Evolutionary conservation across 2,888 invertebrate species (phyloP), one percentile per base, ranked within the genome.

Genomic region (Nasonia oneida): DNA sequence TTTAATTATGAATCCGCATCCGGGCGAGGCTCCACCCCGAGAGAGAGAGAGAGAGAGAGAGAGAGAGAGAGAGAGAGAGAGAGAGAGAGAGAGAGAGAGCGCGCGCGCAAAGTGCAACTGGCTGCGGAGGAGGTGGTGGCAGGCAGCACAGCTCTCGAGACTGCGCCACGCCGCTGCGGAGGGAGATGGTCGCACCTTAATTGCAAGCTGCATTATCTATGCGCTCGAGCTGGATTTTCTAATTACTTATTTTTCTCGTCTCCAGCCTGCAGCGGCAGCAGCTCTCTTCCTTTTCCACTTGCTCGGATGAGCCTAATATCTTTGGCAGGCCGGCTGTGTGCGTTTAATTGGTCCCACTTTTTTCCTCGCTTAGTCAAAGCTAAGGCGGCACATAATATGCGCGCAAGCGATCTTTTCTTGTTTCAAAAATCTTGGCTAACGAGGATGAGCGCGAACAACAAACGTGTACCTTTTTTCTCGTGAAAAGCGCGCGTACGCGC

Each of bases 1-100:
- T 93, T 93, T 93, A 93, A 93, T 93, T 93, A 93, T 93, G 92
- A 93, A 93, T 93, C 92, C 92, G 92, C 92, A 92, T 92, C 92
- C 92, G 91, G 91, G 90, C 90, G 92, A 92, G 88, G 93, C 93
- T 93, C 93, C 93, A 93, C 93, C 93, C 91, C 91, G 90, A 77
- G 83, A 0, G 83, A 53, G 75, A 64, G 71, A 39, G 83, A 57
- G 14, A 12, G 39, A 42, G 64, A 15, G 18, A 64, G 75, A 67
- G 71, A 37, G 15, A 75, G 57, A 57, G n/a, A 14, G 14, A 14
- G 42, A 42, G 53, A 75, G 29, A 29, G 29, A 15, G 18, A 64
- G 75, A 67, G 71, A 37, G 15, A 75, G 57, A 57, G n/a, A 29
- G 29, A 29, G 1, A 29, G 29, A 29, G 29, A 0, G 29, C 0